Evolutionary conservation across 1,140 invertebrate species (phyloP).

Genomic region (Drosophila seguyi): DNA sequence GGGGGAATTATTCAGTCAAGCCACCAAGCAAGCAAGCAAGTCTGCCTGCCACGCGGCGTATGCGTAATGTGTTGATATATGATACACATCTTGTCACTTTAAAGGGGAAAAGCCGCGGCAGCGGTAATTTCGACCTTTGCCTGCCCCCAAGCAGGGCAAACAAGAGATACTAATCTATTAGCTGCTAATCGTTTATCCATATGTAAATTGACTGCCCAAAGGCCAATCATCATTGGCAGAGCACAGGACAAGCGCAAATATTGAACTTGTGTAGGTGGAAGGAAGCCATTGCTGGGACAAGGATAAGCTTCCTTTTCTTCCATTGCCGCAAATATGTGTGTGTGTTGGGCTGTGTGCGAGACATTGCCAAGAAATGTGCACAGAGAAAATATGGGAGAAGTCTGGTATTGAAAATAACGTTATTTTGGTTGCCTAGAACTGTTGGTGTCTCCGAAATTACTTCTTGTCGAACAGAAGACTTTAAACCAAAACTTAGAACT

Average conservation of each 20-base stretch:
- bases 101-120: conserved; percentile 22
- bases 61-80: conserved; percentile 56
- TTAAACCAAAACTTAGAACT: too few relatives aligned
- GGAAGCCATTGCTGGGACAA: conserved; percentile 24
- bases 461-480: neutral
- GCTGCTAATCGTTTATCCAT: conserved; percentile 75
- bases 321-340: conserved; percentile 14
- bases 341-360: neutral
- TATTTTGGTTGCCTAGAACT: too few relatives aligned
- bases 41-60: conserved; percentile 39
- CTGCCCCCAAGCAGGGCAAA: conserved; percentile 35
- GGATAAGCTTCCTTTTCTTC: conserved; percentile 18
- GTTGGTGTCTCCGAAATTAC: too few relatives aligned
- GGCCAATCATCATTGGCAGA: conserved; percentile 50
- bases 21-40: neutral
- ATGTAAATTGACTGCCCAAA: conserved; percentile 71
- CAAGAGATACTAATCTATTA: conserved; percentile 76
- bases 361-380: conserved; percentile 12
- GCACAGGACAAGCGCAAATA: conserved; percentile 61
- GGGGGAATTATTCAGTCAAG: neutral
- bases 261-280: conserved; percentile 54
- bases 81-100: conserved; percentile 56
- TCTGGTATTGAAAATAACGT: neutral
- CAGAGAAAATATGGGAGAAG: neutral
- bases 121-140: conserved; percentile 28